A percentile compares a stretch with the other conserved stretches of the same genome.
Evolutionary conservation across 2,113 vertebrate genomes (phyloP).

Genomic region (Heterochromis multidens): DNA sequence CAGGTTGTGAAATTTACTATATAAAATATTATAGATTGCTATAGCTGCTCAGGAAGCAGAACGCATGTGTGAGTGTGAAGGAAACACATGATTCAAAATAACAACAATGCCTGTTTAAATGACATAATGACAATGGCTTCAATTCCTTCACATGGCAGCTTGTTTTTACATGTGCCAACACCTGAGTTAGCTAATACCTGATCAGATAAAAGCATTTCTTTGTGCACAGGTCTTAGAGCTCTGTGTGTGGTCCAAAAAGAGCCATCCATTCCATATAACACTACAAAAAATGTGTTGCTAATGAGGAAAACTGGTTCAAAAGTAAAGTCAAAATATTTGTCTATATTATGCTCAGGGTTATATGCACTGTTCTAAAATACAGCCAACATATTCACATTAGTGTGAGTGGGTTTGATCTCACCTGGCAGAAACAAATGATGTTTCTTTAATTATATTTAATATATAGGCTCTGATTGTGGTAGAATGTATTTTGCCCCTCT

Average conservation of each 20-base stretch:
- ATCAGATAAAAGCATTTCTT: not conserved
- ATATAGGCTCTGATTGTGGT: not conserved
- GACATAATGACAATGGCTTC: no score
- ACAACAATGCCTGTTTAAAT: no score
- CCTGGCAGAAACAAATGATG: not conserved
- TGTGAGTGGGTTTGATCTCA: not conserved
- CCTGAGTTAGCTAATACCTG: not conserved
- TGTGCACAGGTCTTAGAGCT: no score
- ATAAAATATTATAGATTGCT: not conserved
- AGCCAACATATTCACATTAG: not conserved
- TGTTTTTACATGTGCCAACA: not conserved
- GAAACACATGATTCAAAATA: not conserved
- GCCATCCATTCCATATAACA: no score
- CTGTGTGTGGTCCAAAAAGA: no score
- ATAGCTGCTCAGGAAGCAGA: not conserved
- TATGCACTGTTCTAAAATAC: not conserved
- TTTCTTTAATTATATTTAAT: not conserved
- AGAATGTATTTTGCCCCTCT: not conserved
- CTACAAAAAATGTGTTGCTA: no score
- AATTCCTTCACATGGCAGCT: not conserved
- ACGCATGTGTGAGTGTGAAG: not conserved
- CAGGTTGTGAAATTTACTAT: not conserved
- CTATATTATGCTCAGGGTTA: not conserved
- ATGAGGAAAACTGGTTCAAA: no score
- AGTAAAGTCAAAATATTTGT: no score